Percentiles rank a stretch among this genome's conserved stretches.
Evolutionary conservation across 35 echinoderm and acorn worm species (phyloP).

Genomic region (Stichopus chloronotus): DNA sequence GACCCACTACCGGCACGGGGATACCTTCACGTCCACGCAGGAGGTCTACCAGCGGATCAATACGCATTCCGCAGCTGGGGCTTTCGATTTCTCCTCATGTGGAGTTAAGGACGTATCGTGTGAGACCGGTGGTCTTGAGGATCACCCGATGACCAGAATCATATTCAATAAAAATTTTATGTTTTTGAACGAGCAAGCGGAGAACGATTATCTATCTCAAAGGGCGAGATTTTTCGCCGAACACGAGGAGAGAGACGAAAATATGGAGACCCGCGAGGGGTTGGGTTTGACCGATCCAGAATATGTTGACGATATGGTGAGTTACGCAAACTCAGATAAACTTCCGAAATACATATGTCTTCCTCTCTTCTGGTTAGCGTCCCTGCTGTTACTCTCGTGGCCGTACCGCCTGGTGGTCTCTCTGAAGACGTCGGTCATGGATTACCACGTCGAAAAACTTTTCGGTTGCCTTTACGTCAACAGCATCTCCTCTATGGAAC

Average conservation of each 20-base stretch:
- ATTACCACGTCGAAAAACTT: slow-evolving; percentile 96
- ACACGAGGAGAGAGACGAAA: slow-evolving; percentile 94
- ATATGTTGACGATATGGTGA: slow-evolving; percentile 94
- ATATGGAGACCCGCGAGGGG: slow-evolving; percentile 97
- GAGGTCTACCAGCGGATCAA: slow-evolving; percentile 96
- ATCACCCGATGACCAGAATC: slow-evolving; percentile 82
- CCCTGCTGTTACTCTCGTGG: slow-evolving; percentile 87
- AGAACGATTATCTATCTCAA: slow-evolving; percentile 98
- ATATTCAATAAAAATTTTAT: slow-evolving; percentile 97
- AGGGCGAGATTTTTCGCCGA: slow-evolving; percentile 90
- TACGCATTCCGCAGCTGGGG: slow-evolving; percentile 95
- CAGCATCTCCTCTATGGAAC: slow-evolving; percentile 77
- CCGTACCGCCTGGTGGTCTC: slow-evolving; percentile 86
- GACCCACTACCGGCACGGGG: slow-evolving; percentile 89
- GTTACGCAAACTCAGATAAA: slow-evolving; percentile 91
- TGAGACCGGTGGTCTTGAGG: slow-evolving; percentile 72
- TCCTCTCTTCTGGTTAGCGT: slow-evolving; percentile 85
- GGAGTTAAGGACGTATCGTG: slow-evolving; percentile 97
- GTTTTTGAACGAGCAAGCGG: slow-evolving; percentile 96
- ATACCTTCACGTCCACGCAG: slow-evolving; percentile 95
- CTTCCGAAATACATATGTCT: slow-evolving; percentile 95
- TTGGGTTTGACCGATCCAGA: slow-evolving; percentile 90
- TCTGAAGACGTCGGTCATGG: slow-evolving; percentile 86
- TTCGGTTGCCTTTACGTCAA: slow-evolving; percentile 88
- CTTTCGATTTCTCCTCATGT: slow-evolving; percentile 92